These are phyloP conservation scores for Formica selysi DNA, from an alignment of 1,140 invertebrate genomes.

Conservation along the genomic window DNA sequence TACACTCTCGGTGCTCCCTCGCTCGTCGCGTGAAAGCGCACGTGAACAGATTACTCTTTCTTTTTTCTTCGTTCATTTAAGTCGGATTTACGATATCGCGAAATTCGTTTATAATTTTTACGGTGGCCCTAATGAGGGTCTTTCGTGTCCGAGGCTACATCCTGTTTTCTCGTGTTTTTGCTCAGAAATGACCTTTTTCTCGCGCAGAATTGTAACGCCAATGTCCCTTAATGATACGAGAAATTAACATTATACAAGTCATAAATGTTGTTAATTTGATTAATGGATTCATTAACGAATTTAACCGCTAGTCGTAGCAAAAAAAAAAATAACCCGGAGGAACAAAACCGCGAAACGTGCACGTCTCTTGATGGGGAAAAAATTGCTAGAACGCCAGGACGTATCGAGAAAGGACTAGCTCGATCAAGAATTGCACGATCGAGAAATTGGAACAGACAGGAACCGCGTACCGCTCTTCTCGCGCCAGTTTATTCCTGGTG, in stretches of 20 bases:
- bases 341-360: background rate
- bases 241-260: background rate
- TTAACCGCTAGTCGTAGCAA: background rate
- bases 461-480: slow-evolving; percentile 24
- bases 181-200: background rate
- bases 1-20: slow-evolving; percentile 25
- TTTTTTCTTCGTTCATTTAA: slow-evolving; percentile 8
- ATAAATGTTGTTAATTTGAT: background rate
- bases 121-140: slow-evolving; percentile 32
- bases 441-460: slow-evolving; percentile 6
- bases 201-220: background rate
- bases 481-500: slow-evolving; percentile 71
- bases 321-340: background rate
- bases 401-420: background rate
- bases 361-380: background rate
- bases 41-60: slow-evolving; percentile 39
- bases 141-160: slow-evolving; percentile 27
- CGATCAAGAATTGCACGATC: slow-evolving; percentile 24
- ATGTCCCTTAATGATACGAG: slow-evolving; percentile 1
- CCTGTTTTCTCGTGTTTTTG: background rate
- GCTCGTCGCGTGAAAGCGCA: slow-evolving; percentile 17
- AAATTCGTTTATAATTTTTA: slow-evolving; percentile 58
- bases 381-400: background rate
- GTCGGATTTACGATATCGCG: slow-evolving; percentile 34
- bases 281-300: background rate